Base-by-base conservation (phyloP, 2,888 invertebrate genomes). In the Philereme vetulata region DNA sequence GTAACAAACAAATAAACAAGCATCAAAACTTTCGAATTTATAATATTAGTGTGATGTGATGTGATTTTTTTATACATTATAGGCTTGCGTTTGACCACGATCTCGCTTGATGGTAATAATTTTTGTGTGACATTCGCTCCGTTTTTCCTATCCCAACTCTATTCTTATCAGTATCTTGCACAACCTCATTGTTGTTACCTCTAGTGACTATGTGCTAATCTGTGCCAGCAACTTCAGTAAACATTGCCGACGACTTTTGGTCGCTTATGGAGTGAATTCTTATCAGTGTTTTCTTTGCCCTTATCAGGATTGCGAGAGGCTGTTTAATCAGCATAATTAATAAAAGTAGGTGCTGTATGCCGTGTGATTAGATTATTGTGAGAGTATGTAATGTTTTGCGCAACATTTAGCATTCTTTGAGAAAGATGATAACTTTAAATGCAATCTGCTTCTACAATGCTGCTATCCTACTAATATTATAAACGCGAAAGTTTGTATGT, bases 211-310 rank as follows among this genome's bases (percentile, higher is more conserved):
- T 10, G n/a, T 45, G 3, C 10, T 38, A 21, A 55, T 49, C 35
- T 55, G 55, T 49, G 36, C 10, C 73, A 73, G 72, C 66, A 62
- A 70, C 74, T 72, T 71, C 62, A 64, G 73, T 76, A 72, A 74
- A 75, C 75, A 74, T 56, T 69, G 66, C 68, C 67, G 70, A 59
- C 58, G 59, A 68, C 47, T 56, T 66, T 73, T 71, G 74, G 72
- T 68, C 45, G 55, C 59, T 72, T 76, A 77, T 75, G 75, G 70
- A 51, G 54, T 63, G 44, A 36, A 32, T 38, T 38, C 10, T 53
- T 54, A 54, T 60, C 64, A 54, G 44, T 50, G 44, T 51, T 60
- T 53, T 58, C 60, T 52, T 58, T 59, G 36, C 10, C 5, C 40
- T 61, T 61, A 63, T 59, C 66, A 54, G 40, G 42, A 32, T 61